Conservation (phyloP, 2,113 vertebrate species). For the Microtus montanus region DNA sequence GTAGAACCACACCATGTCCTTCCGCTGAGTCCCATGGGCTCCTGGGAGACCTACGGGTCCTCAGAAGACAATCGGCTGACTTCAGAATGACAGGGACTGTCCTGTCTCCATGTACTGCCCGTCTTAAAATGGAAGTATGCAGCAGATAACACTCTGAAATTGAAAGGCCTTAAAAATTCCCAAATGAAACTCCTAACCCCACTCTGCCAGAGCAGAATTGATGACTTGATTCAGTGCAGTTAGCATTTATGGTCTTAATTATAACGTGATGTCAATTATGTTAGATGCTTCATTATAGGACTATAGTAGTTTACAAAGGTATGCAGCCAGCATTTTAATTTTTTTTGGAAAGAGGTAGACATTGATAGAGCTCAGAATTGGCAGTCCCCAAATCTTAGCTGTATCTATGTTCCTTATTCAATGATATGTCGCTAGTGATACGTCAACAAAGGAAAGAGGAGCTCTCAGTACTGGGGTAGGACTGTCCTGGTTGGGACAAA, state of each 20-base stretch:
- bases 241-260: constrained; percentile 56
- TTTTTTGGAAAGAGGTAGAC: background rate
- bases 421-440: background rate
- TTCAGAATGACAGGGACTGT: background rate
- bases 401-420: background rate
- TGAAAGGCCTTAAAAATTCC: constrained; percentile 44
- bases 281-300: constrained; percentile 39
- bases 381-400: background rate
- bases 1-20: background rate
- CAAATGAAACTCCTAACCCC: constrained; percentile 38
- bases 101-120: background rate
- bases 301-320: background rate
- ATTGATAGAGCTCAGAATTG: background rate
- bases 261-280: background rate
- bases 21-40: background rate
- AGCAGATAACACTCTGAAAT: background rate
- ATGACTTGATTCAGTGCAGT: constrained; percentile 9
- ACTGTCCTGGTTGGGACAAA: background rate
- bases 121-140: background rate
- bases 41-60: background rate
- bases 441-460: background rate
- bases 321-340: background rate
- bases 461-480: background rate
- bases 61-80: background rate
- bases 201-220: constrained; percentile 25